phyloP scores from a whole-genome alignment of 2,113 vertebrate species.

The Ptilorrhoa leucosticta region DNA sequence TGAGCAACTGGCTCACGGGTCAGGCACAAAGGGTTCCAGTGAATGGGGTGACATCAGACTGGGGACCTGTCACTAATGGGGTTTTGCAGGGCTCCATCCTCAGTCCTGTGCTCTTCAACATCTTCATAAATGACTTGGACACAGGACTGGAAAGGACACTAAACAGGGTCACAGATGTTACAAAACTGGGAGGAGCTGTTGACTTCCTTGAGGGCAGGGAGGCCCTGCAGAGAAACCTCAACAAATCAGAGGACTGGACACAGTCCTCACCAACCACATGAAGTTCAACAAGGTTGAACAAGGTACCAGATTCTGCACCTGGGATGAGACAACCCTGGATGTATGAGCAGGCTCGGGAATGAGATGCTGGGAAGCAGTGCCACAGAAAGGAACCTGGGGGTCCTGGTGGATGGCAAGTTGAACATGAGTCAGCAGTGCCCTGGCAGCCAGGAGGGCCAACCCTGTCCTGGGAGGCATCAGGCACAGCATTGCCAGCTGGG shows the following conservation, averaged over 20 bases:
- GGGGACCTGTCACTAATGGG: no score
- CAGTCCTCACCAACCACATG: background rate
- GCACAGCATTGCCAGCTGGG: fast-evolving
- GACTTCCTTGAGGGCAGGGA: fast-evolving
- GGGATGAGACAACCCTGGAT: background rate
- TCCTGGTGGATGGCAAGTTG: fast-evolving
- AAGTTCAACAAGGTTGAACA: background rate
- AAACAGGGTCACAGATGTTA: background rate
- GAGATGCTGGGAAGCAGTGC: background rate
- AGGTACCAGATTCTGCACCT: background rate
- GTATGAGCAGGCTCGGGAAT: fast-evolving
- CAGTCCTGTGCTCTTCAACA: fast-evolving
- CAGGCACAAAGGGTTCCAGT: background rate
- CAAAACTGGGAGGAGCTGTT: background rate
- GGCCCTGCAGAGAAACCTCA: fast-evolving
- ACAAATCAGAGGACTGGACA: background rate
- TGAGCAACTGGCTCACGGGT: fast-evolving
- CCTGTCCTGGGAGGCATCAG: background rate
- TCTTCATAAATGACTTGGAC: background rate
- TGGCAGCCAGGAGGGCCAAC: background rate
- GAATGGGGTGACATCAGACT: background rate
- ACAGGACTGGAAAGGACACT: background rate
- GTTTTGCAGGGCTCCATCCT: background rate
- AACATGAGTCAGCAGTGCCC: background rate
- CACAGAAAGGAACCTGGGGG: fast-evolving